Conservation (phyloP, 2,888 invertebrate species). For the Drosophila emarginata region DNA sequence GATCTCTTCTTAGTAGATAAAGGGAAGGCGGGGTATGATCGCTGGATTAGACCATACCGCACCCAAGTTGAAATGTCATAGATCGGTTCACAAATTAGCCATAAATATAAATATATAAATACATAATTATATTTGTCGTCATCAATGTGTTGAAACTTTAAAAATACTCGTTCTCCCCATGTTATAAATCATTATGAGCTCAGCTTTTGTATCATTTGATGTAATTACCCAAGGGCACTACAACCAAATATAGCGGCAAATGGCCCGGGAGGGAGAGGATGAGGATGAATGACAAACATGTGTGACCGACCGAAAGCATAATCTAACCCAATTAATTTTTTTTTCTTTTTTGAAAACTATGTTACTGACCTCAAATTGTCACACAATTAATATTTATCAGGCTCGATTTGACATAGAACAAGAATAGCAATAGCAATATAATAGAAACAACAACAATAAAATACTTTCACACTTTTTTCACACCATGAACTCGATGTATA, state of each 20-base stretch:
- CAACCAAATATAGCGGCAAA: not conserved
- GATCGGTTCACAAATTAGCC: slow-evolving; percentile 62
- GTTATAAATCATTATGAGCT: slow-evolving; percentile 61
- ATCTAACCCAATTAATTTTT: slow-evolving; percentile 65
- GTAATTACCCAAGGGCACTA: slow-evolving; percentile 52
- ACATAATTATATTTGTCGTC: slow-evolving; percentile 44
- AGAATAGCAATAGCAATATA: slow-evolving; percentile 23
- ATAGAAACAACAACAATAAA: slow-evolving; percentile 18
- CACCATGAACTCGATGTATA: slow-evolving; percentile 1
- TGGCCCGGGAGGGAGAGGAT: not conserved
- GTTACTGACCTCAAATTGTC: slow-evolving; percentile 69
- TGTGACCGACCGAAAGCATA: slow-evolving; percentile 30
- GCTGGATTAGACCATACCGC: slow-evolving; percentile 19
- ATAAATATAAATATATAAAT: slow-evolving; percentile 40
- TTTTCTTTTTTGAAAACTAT: slow-evolving; percentile 30
- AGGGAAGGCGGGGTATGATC: slow-evolving; percentile 23
- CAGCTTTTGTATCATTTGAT: slow-evolving; percentile 38
- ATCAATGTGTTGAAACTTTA: slow-evolving; percentile 32
- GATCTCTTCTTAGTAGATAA: slow-evolving; percentile 43
- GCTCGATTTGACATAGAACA: slow-evolving; percentile 33
- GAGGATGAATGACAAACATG: slow-evolving; percentile 8
- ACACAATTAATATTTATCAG: slow-evolving; percentile 75
- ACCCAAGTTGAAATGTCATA: slow-evolving; percentile 52
- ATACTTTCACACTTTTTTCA: slow-evolving; percentile 43
- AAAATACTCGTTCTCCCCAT: slow-evolving; percentile 4